Conservation (phyloP, 2,113 vertebrate genomes). For the Calonectris borealis region DNA sequence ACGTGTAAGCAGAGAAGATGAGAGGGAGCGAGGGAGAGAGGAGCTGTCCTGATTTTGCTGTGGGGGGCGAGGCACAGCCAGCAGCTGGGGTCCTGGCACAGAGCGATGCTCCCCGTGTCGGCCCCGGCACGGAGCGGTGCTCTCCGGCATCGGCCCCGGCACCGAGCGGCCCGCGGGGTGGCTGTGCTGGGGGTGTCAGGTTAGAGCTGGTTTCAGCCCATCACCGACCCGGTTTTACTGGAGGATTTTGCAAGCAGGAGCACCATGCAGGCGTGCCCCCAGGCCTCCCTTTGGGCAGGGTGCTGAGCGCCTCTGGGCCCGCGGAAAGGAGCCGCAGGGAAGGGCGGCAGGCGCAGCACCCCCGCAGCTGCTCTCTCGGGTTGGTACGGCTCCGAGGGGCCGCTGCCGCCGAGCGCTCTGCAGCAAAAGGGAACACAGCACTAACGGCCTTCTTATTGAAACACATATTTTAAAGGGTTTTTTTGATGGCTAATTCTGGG, state of each 20-base stretch:
- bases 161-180: neutral
- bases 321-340: neutral
- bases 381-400: neutral
- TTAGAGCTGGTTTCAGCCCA: neutral
- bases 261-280: neutral
- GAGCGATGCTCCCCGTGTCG: neutral
- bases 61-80: neutral
- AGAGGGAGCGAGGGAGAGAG: neutral
- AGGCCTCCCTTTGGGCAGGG: neutral
- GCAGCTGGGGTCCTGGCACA: neutral
- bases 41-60: neutral
- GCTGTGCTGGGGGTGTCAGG: neutral
- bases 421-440: neutral
- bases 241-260: neutral
- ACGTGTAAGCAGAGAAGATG: neutral
- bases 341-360: neutral
- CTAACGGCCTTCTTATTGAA: neutral
- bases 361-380: neutral
- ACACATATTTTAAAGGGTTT: fast-evolving
- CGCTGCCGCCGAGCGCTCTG: neutral
- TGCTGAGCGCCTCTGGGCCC: neutral
- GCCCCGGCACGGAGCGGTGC: no score
- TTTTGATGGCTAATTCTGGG: neutral
- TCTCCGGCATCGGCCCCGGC: neutral
- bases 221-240: neutral